These are phyloP conservation scores for Cricetomys ansorgei DNA, from an alignment of 2,113 vertebrate genomes.

Conservation along the genomic window DNA sequence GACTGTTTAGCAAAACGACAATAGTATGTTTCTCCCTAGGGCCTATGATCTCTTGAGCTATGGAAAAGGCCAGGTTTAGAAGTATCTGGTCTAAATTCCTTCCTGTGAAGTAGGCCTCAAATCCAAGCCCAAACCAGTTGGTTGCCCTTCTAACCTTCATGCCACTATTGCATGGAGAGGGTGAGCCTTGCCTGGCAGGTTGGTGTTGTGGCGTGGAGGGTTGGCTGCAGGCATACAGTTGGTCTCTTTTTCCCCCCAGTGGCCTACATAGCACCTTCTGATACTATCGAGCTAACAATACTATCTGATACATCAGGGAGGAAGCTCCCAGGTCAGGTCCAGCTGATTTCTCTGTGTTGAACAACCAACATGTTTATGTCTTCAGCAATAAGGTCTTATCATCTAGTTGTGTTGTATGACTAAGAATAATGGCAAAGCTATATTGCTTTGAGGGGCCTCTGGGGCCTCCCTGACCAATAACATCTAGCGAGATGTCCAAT, in stretches of 20 bases:
- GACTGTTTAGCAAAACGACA: not conserved
- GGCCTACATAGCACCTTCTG: not conserved
- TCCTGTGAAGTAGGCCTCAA: not conserved
- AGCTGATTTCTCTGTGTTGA: not conserved
- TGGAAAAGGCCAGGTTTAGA: not conserved
- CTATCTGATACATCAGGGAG: not conserved
- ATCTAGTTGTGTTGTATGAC: not conserved
- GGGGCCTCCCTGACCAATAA: not conserved
- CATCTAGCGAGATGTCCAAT: not conserved
- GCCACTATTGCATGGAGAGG: not conserved
- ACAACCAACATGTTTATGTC: not conserved
- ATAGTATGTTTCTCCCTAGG: not conserved
- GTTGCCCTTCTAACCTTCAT: not conserved
- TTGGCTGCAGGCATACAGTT: not conserved
- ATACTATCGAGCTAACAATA: not conserved
- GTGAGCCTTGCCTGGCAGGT: not conserved
- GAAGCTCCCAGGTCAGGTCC: not conserved
- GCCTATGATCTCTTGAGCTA: not conserved
- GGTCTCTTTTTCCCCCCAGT: not conserved
- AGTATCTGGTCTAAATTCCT: not conserved
- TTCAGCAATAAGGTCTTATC: not conserved
- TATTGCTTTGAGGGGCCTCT: not conserved
- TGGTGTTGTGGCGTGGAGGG: not conserved
- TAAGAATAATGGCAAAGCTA: not conserved
- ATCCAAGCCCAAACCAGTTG: not conserved